phyloP scores from a whole-genome alignment of 2,888 invertebrate genomes.

The Polyploca ridens region DNA sequence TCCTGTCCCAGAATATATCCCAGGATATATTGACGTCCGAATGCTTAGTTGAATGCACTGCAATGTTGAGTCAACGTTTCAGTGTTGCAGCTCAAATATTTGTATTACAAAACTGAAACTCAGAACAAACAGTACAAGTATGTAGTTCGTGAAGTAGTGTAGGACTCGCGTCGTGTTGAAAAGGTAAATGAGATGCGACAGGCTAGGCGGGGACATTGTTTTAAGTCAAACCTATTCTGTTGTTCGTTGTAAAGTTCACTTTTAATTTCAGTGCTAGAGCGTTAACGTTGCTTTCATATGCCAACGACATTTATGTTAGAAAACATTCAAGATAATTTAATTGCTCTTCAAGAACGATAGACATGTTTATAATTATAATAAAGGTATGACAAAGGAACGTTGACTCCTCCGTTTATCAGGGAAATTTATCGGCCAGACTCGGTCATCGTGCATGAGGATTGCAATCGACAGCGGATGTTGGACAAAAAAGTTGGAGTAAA shows the following conservation, averaged over 20 bases:
- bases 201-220: slow-evolving; percentile 62
- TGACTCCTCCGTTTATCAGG: no score
- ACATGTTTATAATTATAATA: not conserved
- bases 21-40: slow-evolving; percentile 14
- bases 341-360: not conserved
- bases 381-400: no score
- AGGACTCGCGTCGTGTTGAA: slow-evolving; percentile 31
- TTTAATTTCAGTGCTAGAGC: slow-evolving; percentile 64
- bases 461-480: no score
- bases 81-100: slow-evolving; percentile 43
- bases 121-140: slow-evolving; percentile 36
- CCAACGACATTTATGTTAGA: not conserved
- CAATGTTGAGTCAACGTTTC: slow-evolving; percentile 23
- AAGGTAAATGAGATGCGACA: slow-evolving; percentile 68
- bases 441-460: no score
- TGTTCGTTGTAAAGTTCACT: slow-evolving; percentile 65
- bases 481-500: no score
- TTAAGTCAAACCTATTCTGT: slow-evolving; percentile 62
- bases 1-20: no score
- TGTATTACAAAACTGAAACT: slow-evolving; percentile 39
- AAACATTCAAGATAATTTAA: not conserved
- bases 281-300: slow-evolving; percentile 33
- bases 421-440: no score
- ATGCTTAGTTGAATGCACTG: slow-evolving; percentile 13
- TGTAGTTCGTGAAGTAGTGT: slow-evolving; percentile 37